Base-by-base conservation (phyloP, 1,140 invertebrate genomes). In the Tetramorium alpestre region DNA sequence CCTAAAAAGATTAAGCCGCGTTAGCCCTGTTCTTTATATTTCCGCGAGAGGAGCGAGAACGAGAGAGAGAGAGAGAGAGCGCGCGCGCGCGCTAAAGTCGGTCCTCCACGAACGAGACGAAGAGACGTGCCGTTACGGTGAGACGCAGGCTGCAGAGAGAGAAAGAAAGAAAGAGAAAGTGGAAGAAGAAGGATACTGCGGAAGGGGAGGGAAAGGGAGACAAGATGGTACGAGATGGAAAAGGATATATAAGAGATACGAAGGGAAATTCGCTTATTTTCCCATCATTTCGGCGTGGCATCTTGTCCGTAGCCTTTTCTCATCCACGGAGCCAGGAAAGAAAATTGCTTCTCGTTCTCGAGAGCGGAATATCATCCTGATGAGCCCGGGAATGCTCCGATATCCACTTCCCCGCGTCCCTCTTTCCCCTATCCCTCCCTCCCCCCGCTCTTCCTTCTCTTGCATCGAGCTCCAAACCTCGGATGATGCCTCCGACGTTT, bases 1-100 rank as follows among this genome's bases (percentile, higher is more conserved):
- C 91, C 90, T 95, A 95, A 95, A 94, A 94, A 93, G 94, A 94
- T 95, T 95, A 95, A 95, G 93, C 92, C 92, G 92, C 92, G 94
- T 95, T 95, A 94, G 93, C 93, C 93, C 93, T 93, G 94, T 95
- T 95, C 94, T 95, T 95, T 95, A 95, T 95, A 95, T 95, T 95
- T 95, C 95, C 95, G 94, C 90, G 91, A 91, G 81, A 77, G 87
- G 44, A 84, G 69, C 69, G 69, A 47, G 69, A 73, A 73, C 69
- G 51, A 82, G 67, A 33, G 25, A 38, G 28, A 28, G 60, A 38
- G 65, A 62, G 33, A 41, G 25, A 77, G 75, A 16, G n/a, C 16
- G 8, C 58, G 58, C 75, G 67, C 62, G n/a, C 77, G 33, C 62
- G 49, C 62, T 80, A 69, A 80, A 73, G 69, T 75, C 67, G 41